A percentile compares a stretch with the other conserved stretches of the same genome.
Conservation (phyloP, 2,888 invertebrate species). For the Alitta virens region DNA sequence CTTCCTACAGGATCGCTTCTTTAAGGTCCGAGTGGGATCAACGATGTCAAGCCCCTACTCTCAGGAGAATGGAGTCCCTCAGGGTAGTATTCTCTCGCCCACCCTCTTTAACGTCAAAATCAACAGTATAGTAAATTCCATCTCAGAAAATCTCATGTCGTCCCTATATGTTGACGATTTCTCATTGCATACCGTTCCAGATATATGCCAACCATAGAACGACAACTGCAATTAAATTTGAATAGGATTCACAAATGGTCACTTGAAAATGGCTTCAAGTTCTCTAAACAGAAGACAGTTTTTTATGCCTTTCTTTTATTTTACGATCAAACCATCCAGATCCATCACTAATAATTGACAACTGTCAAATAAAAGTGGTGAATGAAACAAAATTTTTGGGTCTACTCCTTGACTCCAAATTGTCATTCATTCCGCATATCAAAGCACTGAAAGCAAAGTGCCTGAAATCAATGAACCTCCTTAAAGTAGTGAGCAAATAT, state of each 20-base stretch:
- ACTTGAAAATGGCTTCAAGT: slow-evolving; percentile 22
- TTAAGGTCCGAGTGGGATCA: slow-evolving; percentile 15
- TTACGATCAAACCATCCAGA: slow-evolving; percentile 11
- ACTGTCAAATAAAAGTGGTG: slow-evolving; percentile 14
- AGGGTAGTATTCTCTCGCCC: slow-evolving; percentile 13
- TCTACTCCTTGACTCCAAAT: slow-evolving; percentile 24
- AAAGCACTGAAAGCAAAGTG: slow-evolving; percentile 19
- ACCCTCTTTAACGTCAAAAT: slow-evolving; percentile 11
- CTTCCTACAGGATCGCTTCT: slow-evolving; percentile 3
- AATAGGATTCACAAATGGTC: slow-evolving; percentile 10
- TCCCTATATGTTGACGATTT: slow-evolving; percentile 18
- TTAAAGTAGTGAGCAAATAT: slow-evolving; percentile 19
- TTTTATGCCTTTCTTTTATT: too few species aligned
- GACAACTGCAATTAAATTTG: slow-evolving; percentile 9
- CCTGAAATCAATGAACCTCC: slow-evolving; percentile 21
- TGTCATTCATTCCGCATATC: slow-evolving; percentile 23
- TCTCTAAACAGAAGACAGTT: slow-evolving; percentile 23
- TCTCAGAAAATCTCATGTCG: neutral
- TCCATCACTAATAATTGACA: slow-evolving; percentile 13
- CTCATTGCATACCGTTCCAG: neutral
- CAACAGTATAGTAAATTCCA: neutral
- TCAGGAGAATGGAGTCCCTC: slow-evolving; percentile 13
- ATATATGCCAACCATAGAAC: slow-evolving; percentile 10
- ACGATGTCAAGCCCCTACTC: neutral
- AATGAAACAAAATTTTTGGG: slow-evolving; percentile 23